These are phyloP conservation scores for Sweltsa coloradensis DNA, from an alignment of 1,140 invertebrate species.

Conservation along the genomic window DNA sequence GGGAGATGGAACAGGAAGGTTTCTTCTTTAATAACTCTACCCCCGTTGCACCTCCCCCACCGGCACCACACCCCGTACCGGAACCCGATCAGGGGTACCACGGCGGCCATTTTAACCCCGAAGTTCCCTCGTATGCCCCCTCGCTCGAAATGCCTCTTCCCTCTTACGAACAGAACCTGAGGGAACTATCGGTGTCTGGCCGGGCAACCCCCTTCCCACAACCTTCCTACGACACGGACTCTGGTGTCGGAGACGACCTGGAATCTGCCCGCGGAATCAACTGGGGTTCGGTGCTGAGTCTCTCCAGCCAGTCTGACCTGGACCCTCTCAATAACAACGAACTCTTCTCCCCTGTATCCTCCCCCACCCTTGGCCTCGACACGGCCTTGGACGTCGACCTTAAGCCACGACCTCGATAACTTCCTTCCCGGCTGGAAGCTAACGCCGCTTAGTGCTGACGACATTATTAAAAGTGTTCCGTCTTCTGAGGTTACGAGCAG, in stretches of 20 bases:
- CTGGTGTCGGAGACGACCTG: slow-evolving; percentile 64
- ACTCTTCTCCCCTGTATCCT: slow-evolving; percentile 36
- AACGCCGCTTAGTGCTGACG: slow-evolving; percentile 50
- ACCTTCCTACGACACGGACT: slow-evolving; percentile 46
- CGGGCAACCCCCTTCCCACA: slow-evolving; percentile 21
- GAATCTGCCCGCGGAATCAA: slow-evolving; percentile 66
- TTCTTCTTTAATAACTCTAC: slow-evolving; percentile 20
- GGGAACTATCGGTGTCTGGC: slow-evolving; percentile 18
- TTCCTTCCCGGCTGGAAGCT: slow-evolving; percentile 51
- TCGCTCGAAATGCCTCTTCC: slow-evolving; percentile 43
- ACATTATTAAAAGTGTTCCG: slow-evolving; percentile 42
- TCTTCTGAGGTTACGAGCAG: slow-evolving; percentile 6
- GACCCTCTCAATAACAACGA: slow-evolving; percentile 72
- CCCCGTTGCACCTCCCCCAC: slow-evolving; percentile 11
- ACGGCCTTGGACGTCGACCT: slow-evolving; percentile 20
- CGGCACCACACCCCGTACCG: slow-evolving; percentile 14
- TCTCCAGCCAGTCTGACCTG: slow-evolving; percentile 69
- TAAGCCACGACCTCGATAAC: slow-evolving; percentile 27
- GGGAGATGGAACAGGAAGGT: slow-evolving; percentile 75
- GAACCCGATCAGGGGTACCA: slow-evolving; percentile 15
- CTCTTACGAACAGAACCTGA: slow-evolving; percentile 18
- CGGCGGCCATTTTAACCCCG: slow-evolving; percentile 33
- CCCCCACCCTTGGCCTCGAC: no score
- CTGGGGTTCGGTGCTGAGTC: slow-evolving; percentile 79
- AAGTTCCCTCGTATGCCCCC: slow-evolving; percentile 32